phyloP scores from a whole-genome alignment of 2,888 invertebrate species.

The Sinhomidia bicolor region DNA sequence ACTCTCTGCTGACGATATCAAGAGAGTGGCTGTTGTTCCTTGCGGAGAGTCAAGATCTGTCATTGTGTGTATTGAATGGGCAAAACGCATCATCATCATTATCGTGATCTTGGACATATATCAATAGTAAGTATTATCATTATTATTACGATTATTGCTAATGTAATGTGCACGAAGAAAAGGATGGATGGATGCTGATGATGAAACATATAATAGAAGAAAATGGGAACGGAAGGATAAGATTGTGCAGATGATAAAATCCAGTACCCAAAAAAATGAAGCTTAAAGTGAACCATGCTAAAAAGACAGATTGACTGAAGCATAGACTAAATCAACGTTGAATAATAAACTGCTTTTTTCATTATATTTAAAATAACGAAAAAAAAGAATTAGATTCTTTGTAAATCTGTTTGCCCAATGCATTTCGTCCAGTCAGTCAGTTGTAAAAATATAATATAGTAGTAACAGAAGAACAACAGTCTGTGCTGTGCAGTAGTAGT shows the following conservation, averaged over 20 bases:
- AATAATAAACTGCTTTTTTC: not conserved
- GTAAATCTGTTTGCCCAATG: not conserved
- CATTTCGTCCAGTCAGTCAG: conserved; percentile 7
- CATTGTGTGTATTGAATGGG: conserved; percentile 24
- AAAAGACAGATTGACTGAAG: not conserved
- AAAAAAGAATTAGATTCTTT: not conserved
- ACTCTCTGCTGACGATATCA: not conserved
- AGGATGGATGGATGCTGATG: not conserved
- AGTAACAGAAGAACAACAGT: too few relatives aligned
- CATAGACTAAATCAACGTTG: too few relatives aligned
- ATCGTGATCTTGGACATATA: conserved; percentile 27
- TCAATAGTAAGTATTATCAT: conserved; percentile 34
- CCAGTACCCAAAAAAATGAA: not conserved
- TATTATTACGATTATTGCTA: conserved; percentile 56
- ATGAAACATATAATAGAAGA: not conserved
- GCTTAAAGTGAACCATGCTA: not conserved
- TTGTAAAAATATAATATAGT: too few relatives aligned
- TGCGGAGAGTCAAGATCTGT: not conserved
- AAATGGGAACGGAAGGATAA: conserved; percentile 45
- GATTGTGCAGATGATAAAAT: conserved; percentile 44
- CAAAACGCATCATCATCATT: conserved; percentile 37
- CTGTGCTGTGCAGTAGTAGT: not conserved
- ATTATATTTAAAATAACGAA: not conserved
- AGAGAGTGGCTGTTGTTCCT: not conserved
- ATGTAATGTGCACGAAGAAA: conserved; percentile 46